Conservation (phyloP, 2,113 vertebrate species). For the Lophochroa leadbeateri region DNA sequence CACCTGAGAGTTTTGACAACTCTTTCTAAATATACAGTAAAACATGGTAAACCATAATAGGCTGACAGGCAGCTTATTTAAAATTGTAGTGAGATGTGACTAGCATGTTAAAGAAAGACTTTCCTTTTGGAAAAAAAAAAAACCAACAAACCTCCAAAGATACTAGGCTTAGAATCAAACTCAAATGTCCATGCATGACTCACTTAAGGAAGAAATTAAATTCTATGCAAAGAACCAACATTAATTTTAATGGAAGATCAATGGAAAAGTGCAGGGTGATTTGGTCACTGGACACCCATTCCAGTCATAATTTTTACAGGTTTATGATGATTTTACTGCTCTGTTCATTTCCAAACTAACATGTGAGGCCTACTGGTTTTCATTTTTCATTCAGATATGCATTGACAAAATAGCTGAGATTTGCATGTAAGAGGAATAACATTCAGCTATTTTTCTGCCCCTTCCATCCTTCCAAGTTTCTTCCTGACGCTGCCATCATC, state of each 20-base stretch:
- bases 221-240: background rate
- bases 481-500: background rate
- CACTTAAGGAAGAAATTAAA: background rate
- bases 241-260: background rate
- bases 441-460: background rate
- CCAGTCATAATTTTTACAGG: background rate
- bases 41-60: background rate
- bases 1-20: slow-evolving; percentile 37
- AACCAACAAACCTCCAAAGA: background rate
- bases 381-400: background rate
- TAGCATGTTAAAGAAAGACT: slow-evolving; percentile 10
- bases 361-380: background rate
- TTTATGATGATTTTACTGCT: background rate
- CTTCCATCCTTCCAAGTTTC: background rate
- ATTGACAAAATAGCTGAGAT: background rate
- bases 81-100: background rate
- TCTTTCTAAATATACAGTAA: slow-evolving; percentile 1
- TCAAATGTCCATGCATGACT: background rate
- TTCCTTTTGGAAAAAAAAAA: background rate
- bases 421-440: background rate
- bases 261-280: background rate
- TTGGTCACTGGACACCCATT: background rate
- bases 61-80: slow-evolving; percentile 9
- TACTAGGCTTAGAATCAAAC: background rate
- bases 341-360: background rate